Conservation (phyloP, 1,140 invertebrate species). For the Sinonovacula constricta region DNA sequence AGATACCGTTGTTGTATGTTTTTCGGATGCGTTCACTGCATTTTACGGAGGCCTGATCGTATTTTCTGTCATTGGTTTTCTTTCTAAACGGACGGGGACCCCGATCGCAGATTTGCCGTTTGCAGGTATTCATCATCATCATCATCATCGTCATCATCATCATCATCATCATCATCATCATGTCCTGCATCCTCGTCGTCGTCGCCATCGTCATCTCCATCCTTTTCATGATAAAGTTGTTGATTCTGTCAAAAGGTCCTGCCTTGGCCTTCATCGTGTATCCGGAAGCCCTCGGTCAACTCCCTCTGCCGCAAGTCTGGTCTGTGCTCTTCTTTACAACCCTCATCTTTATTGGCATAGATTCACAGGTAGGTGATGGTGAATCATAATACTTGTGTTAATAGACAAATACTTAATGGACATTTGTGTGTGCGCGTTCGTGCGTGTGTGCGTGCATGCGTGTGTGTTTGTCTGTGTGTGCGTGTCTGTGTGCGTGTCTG, state of each 20-base stretch:
- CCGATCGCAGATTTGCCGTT: slow-evolving; percentile 89
- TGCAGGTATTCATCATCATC: slow-evolving; percentile 82
- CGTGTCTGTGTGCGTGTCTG: too few species aligned
- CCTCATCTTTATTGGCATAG: slow-evolving; percentile 84
- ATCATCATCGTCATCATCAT: not conserved
- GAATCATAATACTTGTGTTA: too few species aligned
- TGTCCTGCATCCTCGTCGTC: not conserved
- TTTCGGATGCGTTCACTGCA: slow-evolving; percentile 90
- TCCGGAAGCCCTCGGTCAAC: slow-evolving; percentile 92
- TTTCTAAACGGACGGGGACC: slow-evolving; percentile 84
- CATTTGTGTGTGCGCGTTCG: too few species aligned
- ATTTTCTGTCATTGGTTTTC: slow-evolving; percentile 84
- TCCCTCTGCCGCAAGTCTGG: slow-evolving; percentile 92
- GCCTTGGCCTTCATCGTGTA: slow-evolving; percentile 94
- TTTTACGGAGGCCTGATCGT: slow-evolving; percentile 96
- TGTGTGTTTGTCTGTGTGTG: too few species aligned
- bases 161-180: not conserved
- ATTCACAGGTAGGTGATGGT: slow-evolving; percentile 60
- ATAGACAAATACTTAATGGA: too few species aligned
- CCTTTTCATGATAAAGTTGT: not conserved
- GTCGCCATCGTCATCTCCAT: too few species aligned
- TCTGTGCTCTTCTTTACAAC: slow-evolving; percentile 93
- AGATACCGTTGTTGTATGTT: slow-evolving; percentile 82
- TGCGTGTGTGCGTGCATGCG: too few species aligned
- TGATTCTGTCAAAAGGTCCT: slow-evolving; percentile 81